Conservation (phyloP, 2,113 vertebrate species). For the Amazona vittata region DNA sequence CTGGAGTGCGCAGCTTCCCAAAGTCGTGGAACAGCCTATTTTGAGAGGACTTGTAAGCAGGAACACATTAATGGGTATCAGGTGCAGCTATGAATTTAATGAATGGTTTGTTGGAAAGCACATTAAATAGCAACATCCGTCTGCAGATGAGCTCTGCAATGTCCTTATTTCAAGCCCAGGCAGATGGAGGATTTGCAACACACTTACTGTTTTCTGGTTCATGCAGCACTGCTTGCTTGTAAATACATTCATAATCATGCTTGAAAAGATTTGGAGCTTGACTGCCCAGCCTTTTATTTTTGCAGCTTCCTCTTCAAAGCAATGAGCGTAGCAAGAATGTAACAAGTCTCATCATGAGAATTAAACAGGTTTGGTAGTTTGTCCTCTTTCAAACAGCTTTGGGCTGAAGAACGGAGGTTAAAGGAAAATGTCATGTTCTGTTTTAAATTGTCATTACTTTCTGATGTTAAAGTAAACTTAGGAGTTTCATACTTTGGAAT, state of each 20-base stretch:
- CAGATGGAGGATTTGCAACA: conserved; percentile 57
- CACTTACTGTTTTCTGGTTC: conserved; percentile 16
- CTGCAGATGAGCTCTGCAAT: conserved; percentile 62
- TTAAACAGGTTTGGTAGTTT: neutral
- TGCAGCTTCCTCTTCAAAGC: neutral
- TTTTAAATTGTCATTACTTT: neutral
- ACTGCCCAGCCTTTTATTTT: neutral
- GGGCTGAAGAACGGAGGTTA: neutral
- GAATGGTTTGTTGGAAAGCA: conserved; percentile 66
- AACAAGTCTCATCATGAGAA: neutral
- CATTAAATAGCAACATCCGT: conserved; percentile 65
- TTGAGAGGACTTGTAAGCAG: conserved; percentile 45
- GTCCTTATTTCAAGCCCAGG: conserved; percentile 54
- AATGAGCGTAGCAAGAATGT: neutral
- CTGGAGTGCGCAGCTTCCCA: neutral
- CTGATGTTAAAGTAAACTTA: neutral
- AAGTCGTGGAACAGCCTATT: conserved; percentile 43
- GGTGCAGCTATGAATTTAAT: conserved; percentile 71
- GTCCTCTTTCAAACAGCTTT: neutral
- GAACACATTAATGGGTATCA: conserved; percentile 62
- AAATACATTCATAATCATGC: neutral
- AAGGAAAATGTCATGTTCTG: neutral
- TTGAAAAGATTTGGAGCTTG: neutral
- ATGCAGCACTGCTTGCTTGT: neutral
- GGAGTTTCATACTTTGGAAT: neutral